These are phyloP conservation scores for Drepana falcataria DNA, from an alignment of 2,888 invertebrate genomes.

Conservation along the genomic window DNA sequence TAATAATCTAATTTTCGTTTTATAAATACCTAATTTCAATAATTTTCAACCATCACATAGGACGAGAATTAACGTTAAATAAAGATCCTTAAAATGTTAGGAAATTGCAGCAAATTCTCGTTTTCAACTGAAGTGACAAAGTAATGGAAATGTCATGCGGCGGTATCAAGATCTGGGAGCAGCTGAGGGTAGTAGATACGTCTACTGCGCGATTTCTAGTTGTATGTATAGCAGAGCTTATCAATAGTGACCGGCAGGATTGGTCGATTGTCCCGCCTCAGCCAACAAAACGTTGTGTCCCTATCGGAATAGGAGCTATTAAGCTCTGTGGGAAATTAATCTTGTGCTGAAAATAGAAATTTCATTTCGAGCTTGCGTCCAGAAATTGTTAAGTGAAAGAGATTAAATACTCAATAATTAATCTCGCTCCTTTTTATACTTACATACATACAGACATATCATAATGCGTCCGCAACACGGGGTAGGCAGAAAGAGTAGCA, in stretches of 20 bases:
- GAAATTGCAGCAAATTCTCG: not conserved
- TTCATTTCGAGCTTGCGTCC: not conserved
- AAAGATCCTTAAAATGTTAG: too few relatives aligned
- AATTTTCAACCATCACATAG: too few relatives aligned
- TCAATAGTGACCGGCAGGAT: not conserved
- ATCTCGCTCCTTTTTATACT: too few relatives aligned
- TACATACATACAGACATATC: too few relatives aligned
- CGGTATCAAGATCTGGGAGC: not conserved
- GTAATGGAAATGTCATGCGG: conserved; percentile 1
- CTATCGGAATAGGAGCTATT: too few relatives aligned
- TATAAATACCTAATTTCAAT: too few relatives aligned
- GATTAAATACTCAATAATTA: not conserved
- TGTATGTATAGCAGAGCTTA: not conserved
- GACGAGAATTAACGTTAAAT: too few relatives aligned
- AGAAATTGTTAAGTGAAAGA: not conserved
- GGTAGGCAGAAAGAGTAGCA: too few relatives aligned
- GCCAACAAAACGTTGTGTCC: not conserved
- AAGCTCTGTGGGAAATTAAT: not conserved
- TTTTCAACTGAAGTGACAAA: not conserved
- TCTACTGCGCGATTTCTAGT: not conserved
- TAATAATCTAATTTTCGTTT: too few relatives aligned
- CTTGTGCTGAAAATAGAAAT: not conserved
- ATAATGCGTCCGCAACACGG: too few relatives aligned
- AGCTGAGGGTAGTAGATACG: not conserved
- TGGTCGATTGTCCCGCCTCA: not conserved